Percentiles rank a stretch among this genome's conserved stretches.
These are phyloP conservation scores for Fregata magnificens DNA, from an alignment of 2,113 vertebrate species.

Conservation along the genomic window DNA sequence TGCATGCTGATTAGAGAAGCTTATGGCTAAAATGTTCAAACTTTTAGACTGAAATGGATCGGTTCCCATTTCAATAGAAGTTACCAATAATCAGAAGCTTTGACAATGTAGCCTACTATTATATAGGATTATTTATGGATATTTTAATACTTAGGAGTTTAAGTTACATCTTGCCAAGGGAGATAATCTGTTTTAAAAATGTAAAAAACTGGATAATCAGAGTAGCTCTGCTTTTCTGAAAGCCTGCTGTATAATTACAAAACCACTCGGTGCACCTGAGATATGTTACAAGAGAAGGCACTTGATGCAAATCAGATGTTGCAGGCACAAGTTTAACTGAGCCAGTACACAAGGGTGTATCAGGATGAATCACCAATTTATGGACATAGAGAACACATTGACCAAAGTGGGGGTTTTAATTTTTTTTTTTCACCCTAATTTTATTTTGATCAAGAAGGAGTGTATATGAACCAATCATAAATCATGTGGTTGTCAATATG, in stretches of 20 bases:
- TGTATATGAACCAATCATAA: background rate
- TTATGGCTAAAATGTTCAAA: background rate
- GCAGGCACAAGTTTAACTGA: background rate
- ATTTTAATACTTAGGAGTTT: background rate
- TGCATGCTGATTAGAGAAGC: background rate
- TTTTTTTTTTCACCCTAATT: background rate
- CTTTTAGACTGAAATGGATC: background rate
- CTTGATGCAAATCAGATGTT: background rate
- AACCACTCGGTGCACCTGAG: background rate
- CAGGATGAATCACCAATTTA: background rate
- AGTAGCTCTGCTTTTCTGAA: background rate
- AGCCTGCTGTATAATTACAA: background rate
- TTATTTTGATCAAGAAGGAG: background rate
- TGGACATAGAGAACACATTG: background rate
- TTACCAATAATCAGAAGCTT: background rate
- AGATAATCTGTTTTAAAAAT: background rate
- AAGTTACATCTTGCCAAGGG: background rate
- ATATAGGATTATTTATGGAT: background rate
- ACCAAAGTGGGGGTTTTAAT: background rate
- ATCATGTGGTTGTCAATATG: background rate
- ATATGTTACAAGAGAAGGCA: background rate
- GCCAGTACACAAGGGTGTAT: background rate
- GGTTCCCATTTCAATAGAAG: background rate
- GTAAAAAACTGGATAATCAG: background rate
- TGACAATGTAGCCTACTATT: background rate